Conservation (phyloP, 1,140 invertebrate species). For the Zaprionus vittiger region DNA sequence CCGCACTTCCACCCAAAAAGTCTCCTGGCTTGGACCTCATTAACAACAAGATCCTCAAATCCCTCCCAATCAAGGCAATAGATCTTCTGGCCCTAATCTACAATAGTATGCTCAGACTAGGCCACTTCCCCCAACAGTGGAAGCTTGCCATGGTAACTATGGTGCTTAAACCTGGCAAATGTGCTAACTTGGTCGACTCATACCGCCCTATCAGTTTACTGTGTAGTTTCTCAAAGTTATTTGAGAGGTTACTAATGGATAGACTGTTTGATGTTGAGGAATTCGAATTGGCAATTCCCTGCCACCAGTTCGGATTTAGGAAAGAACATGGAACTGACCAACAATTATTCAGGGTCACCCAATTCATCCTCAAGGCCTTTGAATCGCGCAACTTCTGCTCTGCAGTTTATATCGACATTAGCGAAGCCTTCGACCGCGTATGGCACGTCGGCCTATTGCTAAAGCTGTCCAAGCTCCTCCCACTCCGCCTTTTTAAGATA, state of each 20-base stretch:
- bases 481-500: background rate
- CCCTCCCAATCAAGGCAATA: background rate
- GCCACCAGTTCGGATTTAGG: background rate
- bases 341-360: slow-evolving; percentile 8
- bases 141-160: slow-evolving; percentile 14
- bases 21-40: slow-evolving; percentile 8
- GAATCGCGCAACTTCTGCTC: background rate
- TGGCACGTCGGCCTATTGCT: slow-evolving; percentile 3
- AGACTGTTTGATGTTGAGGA: background rate
- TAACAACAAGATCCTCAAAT: slow-evolving; percentile 1
- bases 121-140: slow-evolving; percentile 12
- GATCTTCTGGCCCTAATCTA: background rate
- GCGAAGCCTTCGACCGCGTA: slow-evolving; percentile 9
- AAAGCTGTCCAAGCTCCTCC: background rate
- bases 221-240: background rate
- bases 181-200: background rate
- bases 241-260: slow-evolving; percentile 10
- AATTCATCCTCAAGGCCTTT: slow-evolving; percentile 14
- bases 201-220: slow-evolving; percentile 27
- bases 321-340: slow-evolving; percentile 7
- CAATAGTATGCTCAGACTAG: slow-evolving; percentile 3
- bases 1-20: background rate
- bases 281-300: background rate
- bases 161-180: slow-evolving; percentile 25
- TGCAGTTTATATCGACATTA: background rate